Percentiles rank a stretch among this genome's conserved stretches.
These are phyloP conservation scores for Gulo gulo DNA, from an alignment of 2,113 vertebrate genomes.

Conservation along the genomic window DNA sequence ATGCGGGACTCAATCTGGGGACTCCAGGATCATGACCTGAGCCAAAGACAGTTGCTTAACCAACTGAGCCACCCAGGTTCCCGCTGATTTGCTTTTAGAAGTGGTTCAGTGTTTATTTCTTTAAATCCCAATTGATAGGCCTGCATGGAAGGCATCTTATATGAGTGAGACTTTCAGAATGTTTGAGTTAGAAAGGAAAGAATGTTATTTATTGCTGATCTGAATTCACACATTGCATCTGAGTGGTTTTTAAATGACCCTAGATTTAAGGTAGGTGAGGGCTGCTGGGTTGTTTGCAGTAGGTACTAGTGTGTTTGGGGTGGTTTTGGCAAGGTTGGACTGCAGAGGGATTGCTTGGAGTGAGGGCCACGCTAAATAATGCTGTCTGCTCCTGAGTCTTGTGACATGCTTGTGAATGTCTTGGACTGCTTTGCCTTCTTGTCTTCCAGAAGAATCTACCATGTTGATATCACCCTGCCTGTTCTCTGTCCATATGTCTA, in stretches of 20 bases:
- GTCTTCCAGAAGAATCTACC: neutral
- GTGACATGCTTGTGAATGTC: neutral
- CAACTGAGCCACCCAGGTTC: too few relatives aligned
- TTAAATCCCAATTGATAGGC: slow-evolving; percentile 8
- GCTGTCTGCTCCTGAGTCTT: neutral
- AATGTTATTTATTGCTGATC: neutral
- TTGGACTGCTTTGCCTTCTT: neutral
- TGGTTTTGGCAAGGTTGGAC: neutral
- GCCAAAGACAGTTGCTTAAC: too few relatives aligned
- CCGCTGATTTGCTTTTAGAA: neutral
- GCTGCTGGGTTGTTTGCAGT: neutral
- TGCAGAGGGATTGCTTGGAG: neutral
- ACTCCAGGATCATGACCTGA: too few relatives aligned
- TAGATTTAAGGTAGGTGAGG: neutral
- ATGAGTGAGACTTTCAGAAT: neutral
- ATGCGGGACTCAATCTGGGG: too few relatives aligned
- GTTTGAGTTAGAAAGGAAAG: neutral
- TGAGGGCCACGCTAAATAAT: neutral
- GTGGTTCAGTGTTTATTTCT: neutral
- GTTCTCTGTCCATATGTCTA: neutral
- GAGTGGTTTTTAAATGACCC: neutral
- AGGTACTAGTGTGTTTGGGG: neutral
- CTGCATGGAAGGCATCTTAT: neutral
- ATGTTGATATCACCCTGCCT: neutral
- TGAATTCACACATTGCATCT: neutral